Evolutionary conservation across 30 jellyfish, hydroid and myxozoan species (phyloP).

Genomic region (Hydra vulgaris): DNA sequence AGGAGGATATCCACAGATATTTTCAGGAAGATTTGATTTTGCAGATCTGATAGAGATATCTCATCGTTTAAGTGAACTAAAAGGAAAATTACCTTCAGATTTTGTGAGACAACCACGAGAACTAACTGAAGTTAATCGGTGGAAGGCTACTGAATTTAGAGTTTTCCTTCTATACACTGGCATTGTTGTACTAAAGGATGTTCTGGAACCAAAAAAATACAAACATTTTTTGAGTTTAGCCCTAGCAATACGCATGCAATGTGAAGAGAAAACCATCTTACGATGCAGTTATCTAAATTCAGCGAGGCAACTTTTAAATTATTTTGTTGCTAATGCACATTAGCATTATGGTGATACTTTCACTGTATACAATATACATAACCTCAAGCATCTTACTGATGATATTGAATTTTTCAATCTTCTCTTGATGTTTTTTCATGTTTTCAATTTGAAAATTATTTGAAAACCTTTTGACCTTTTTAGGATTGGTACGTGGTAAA

Average conservation of each 20-base stretch:
- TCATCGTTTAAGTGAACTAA: not conserved
- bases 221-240: not conserved
- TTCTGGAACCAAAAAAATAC: not conserved
- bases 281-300: not conserved
- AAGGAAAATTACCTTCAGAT: not conserved
- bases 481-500: not conserved
- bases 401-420: not conserved
- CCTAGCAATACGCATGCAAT: not conserved
- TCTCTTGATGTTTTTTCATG: not conserved
- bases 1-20: not conserved
- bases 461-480: not conserved
- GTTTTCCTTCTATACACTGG: not conserved
- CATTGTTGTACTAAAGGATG: not conserved
- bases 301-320: not conserved
- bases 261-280: not conserved
- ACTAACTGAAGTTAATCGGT: not conserved
- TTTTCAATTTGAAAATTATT: not conserved
- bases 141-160: not conserved
- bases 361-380: not conserved
- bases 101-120: not conserved
- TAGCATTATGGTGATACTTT: not conserved
- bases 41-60: not conserved
- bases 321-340: not conserved
- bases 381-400: not conserved
- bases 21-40: not conserved